These are phyloP conservation scores for Cephus runcator DNA, from an alignment of 2,888 invertebrate genomes.

Conservation along the genomic window DNA sequence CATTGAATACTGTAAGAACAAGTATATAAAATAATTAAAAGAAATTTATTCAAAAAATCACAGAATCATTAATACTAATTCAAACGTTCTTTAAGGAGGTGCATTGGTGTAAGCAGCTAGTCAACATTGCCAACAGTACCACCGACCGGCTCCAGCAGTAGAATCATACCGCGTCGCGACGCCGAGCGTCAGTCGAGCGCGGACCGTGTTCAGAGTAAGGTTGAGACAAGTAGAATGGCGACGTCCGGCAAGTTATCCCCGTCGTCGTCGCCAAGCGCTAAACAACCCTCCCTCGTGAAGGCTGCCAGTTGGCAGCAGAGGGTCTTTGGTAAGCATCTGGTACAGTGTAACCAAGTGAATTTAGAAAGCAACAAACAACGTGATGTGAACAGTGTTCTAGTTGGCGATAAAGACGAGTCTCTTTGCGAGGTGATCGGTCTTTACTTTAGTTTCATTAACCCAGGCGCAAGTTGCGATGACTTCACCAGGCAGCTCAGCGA, in stretches of 20 bases:
- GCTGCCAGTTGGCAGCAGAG: conserved; percentile 57
- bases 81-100: not conserved
- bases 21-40: not conserved
- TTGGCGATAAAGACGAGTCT: conserved; percentile 37
- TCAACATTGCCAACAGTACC: not conserved
- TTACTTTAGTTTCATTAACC: conserved; percentile 79
- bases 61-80: not conserved
- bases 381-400: conserved; percentile 36
- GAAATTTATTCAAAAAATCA: not conserved
- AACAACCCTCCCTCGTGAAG: conserved; percentile 5
- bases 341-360: conserved; percentile 48
- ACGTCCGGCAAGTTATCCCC: conserved; percentile 26
- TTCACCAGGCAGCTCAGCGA: conserved; percentile 74
- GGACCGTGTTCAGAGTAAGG: conserved; percentile 32
- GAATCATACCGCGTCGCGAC: conserved; percentile 20
- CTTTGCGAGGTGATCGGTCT: conserved; percentile 69
- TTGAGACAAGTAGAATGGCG: conserved; percentile 29
- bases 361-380: conserved; percentile 33
- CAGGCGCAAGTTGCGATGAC: conserved; percentile 76
- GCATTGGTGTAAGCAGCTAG: not conserved
- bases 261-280: conserved; percentile 19
- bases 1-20: not conserved
- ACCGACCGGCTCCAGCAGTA: not conserved
- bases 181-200: conserved; percentile 41
- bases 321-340: conserved; percentile 58